Conservation (phyloP, 2,113 vertebrate species). For the Ranitomeya imitator region DNA sequence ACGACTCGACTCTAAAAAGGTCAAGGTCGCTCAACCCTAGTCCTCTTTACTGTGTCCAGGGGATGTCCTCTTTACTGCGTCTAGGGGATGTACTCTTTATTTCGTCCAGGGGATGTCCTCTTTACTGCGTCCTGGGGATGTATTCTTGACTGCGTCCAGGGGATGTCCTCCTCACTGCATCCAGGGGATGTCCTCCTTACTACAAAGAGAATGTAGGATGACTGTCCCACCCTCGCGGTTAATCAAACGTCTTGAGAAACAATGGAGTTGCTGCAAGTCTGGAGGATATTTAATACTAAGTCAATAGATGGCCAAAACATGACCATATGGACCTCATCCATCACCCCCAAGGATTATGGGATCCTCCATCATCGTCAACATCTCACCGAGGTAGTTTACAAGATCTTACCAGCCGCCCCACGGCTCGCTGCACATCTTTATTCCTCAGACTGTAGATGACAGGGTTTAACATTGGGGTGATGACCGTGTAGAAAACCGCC, state of each 20-base stretch:
- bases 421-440: conserved; percentile 19
- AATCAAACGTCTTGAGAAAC: background rate
- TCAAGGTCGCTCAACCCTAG: too few relatives aligned
- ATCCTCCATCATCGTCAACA: background rate
- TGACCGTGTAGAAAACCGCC: conserved; percentile 3
- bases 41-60: too few relatives aligned
- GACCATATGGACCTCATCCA: background rate
- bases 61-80: too few relatives aligned
- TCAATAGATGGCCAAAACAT: background rate
- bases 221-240: background rate
- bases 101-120: too few relatives aligned
- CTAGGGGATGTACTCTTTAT: too few relatives aligned
- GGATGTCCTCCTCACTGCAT: too few relatives aligned
- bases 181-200: too few relatives aligned
- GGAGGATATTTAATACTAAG: background rate
- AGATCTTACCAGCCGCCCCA: background rate
- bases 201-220: background rate
- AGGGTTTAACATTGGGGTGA: conserved; percentile 9
- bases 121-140: too few relatives aligned
- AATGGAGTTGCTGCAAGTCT: background rate
- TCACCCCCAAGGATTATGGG: background rate
- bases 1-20: too few relatives aligned
- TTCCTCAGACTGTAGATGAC: conserved; percentile 4
- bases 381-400: background rate
- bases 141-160: too few relatives aligned